These are phyloP conservation scores for Phalangium opilio DNA, from an alignment of 2,888 invertebrate genomes.

Conservation along the genomic window DNA sequence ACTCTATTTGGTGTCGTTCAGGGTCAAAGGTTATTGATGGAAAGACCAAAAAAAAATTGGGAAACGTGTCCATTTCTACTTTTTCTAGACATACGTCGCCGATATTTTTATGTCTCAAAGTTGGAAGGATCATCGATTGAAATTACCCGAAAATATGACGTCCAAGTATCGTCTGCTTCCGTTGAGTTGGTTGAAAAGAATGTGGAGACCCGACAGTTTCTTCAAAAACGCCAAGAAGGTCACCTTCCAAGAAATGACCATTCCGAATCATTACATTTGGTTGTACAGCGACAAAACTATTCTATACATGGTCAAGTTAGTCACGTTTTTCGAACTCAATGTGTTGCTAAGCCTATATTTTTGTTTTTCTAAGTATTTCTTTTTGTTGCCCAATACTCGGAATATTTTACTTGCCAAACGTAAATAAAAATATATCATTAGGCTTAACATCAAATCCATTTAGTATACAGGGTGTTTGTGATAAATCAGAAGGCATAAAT, in stretches of 20 bases:
- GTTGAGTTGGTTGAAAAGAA: constrained; percentile 66
- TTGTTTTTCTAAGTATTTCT: constrained; percentile 5
- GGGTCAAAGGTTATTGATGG: background rate
- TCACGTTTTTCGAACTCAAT: background rate
- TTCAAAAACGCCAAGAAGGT: constrained; percentile 74
- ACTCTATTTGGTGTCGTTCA: background rate
- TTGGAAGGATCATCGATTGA: constrained; percentile 74
- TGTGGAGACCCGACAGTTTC: constrained; percentile 86
- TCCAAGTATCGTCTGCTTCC: constrained; percentile 77
- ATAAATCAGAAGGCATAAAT: too few species aligned
- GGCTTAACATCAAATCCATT: too few species aligned
- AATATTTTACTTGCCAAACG: too few species aligned
- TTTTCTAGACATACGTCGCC: constrained; percentile 67
- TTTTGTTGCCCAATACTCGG: background rate
- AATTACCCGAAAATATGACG: constrained; percentile 84
- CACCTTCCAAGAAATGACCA: constrained; percentile 85
- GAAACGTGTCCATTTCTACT: background rate
- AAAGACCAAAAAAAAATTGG: background rate
- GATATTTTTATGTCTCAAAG: constrained; percentile 84
- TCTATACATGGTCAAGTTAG: constrained; percentile 81
- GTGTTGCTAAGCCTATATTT: background rate
- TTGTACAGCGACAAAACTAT: constrained; percentile 78
- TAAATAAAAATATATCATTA: too few species aligned
- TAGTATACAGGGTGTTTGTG: too few species aligned
- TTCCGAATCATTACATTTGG: constrained; percentile 84